phyloP scores from a whole-genome alignment of 1,140 invertebrate species.

The Drosophila lowei region DNA sequence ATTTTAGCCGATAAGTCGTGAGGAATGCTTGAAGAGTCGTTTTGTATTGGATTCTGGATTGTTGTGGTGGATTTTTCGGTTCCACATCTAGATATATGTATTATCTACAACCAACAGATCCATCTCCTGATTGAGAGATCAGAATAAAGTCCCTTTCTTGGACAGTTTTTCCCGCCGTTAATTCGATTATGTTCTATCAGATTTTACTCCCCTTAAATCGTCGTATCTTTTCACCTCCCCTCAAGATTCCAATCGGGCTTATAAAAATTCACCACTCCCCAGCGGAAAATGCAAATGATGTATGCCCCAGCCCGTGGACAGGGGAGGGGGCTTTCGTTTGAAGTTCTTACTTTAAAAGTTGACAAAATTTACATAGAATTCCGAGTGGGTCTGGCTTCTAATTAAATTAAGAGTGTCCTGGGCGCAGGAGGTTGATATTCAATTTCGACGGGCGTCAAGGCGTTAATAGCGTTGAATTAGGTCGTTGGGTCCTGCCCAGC shows the following conservation, averaged over 20 bases:
- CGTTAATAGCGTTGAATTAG: constrained; percentile 75
- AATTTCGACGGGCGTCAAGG: constrained; percentile 68
- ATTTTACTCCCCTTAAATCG: constrained; percentile 14
- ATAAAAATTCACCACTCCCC: constrained; percentile 27
- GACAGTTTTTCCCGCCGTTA: constrained; percentile 11
- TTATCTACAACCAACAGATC: no score
- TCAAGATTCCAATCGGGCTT: constrained; percentile 27
- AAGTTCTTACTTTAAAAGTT: constrained; percentile 73
- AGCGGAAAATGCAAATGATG: constrained; percentile 56
- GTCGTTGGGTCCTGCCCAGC: constrained; percentile 41
- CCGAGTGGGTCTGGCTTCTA: constrained; percentile 45
- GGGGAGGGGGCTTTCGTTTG: constrained; percentile 53
- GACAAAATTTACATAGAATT: constrained; percentile 69
- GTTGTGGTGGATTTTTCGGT: neutral
- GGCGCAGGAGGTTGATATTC: constrained; percentile 64
- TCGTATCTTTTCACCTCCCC: neutral
- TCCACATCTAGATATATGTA: no score
- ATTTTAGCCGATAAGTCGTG: no score
- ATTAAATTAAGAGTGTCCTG: constrained; percentile 74
- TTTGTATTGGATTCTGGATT: neutral
- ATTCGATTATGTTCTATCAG: constrained; percentile 32
- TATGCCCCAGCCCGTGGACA: constrained; percentile 26
- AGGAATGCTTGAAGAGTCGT: no score
- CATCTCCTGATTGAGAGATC: no score
- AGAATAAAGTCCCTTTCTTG: constrained; percentile 2